A percentile compares a stretch with the other conserved stretches of the same genome.
Evolutionary conservation across 2,113 vertebrate species (phyloP).

Genomic region (Malurus cyaneus): DNA sequence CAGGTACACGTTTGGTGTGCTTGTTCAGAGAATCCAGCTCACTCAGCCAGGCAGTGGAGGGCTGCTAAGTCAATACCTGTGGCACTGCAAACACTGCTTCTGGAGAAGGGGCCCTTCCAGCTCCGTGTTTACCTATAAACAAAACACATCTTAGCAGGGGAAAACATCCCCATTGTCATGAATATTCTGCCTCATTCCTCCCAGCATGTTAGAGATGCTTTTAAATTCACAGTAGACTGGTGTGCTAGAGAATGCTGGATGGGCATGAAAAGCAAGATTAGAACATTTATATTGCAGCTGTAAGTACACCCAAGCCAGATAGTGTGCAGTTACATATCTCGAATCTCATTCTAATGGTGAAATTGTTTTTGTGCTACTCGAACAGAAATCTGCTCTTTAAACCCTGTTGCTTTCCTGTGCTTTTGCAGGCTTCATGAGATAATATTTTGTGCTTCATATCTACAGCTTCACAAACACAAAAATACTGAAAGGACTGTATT

Average conservation of each 20-base stretch:
- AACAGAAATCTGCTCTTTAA: neutral
- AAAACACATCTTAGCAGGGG: neutral
- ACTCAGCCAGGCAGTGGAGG: slow-evolving; percentile 64
- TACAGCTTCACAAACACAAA: neutral
- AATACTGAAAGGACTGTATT: neutral
- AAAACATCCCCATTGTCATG: neutral
- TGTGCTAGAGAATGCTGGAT: neutral
- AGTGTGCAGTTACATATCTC: neutral
- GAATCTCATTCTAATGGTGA: neutral
- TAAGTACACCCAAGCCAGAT: neutral
- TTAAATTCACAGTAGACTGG: slow-evolving; percentile 21
- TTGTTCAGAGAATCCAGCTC: slow-evolving; percentile 80
- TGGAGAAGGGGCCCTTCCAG: slow-evolving; percentile 20
- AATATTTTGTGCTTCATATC: neutral
- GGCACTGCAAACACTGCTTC: slow-evolving; percentile 40
- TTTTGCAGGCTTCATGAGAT: neutral
- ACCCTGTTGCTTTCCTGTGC: neutral
- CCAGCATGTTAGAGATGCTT: neutral
- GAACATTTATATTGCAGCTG: neutral
- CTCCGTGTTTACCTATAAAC: slow-evolving; percentile 37
- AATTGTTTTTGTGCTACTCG: neutral
- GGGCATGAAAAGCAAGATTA: neutral
- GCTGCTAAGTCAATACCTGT: slow-evolving; percentile 73
- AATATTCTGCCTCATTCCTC: neutral
- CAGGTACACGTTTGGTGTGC: slow-evolving; percentile 80